phyloP scores from a whole-genome alignment of 2,113 vertebrate species.

The Oreotragus oreotragus region DNA sequence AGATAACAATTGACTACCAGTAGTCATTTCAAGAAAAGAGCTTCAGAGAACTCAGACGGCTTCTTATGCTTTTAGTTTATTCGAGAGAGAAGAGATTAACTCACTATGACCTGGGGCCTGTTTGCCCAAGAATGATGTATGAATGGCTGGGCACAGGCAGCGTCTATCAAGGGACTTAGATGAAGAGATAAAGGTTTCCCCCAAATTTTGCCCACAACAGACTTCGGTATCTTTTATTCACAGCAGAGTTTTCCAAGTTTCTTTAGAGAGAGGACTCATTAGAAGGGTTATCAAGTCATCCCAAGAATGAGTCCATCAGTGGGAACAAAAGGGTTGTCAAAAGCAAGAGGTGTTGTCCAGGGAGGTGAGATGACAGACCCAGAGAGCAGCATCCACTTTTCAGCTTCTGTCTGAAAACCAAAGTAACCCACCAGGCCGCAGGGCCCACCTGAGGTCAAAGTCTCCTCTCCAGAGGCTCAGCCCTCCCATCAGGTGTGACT shows the following conservation, averaged over 20 bases:
- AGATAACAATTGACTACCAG: neutral
- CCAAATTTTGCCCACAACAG: neutral
- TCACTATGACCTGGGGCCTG: neutral
- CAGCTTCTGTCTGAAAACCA: neutral
- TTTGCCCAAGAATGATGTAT: neutral
- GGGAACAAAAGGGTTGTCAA: neutral
- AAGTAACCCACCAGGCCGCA: neutral
- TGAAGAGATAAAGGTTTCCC: neutral
- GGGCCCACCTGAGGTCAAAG: neutral
- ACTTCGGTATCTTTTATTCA: neutral
- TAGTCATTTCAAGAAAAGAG: neutral
- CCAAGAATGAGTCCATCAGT: neutral
- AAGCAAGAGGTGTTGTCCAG: neutral
- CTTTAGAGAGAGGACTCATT: neutral
- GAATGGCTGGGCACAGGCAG: neutral
- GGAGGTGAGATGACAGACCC: neutral
- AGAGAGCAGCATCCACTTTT: neutral
- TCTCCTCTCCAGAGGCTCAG: neutral
- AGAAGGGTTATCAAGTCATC: neutral
- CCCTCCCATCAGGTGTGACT: neutral
- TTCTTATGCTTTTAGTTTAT: slow-evolving; percentile 43
- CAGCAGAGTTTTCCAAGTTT: neutral
- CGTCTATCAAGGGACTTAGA: neutral
- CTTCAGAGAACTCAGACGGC: neutral
- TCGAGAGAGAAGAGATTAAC: neutral